phyloP scores from a whole-genome alignment of 2,888 invertebrate genomes.

The Drosophila sordidula region DNA sequence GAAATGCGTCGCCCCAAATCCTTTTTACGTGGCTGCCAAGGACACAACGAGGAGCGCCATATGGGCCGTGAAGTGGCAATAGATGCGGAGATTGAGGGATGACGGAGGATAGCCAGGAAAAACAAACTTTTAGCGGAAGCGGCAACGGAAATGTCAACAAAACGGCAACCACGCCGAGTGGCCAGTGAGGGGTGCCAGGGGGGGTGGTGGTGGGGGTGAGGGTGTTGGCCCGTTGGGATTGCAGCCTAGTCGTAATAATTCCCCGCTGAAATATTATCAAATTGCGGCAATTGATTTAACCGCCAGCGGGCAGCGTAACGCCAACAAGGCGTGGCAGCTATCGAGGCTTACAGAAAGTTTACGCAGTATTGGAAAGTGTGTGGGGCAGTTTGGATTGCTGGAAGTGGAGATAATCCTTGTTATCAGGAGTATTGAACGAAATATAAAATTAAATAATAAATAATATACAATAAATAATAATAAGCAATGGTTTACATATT shows the following conservation, averaged over 20 bases:
- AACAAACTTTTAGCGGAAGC: conserved; percentile 69
- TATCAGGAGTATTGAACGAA: background rate
- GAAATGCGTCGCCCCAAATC: conserved; percentile 76
- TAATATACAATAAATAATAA: too few relatives aligned
- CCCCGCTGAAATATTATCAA: conserved; percentile 83
- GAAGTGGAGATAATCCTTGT: background rate
- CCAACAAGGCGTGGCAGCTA: conserved; percentile 20
- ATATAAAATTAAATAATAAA: background rate
- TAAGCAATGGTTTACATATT: too few relatives aligned
- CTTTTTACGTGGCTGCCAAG: conserved; percentile 74
- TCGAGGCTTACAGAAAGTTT: conserved; percentile 8
- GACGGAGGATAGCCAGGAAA: conserved; percentile 38
- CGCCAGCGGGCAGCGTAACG: conserved; percentile 58
- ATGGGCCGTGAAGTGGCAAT: conserved; percentile 44
- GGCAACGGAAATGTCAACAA: conserved; percentile 77
- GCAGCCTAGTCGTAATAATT: conserved; percentile 71
- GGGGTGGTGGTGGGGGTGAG: background rate
- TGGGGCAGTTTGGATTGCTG: background rate
- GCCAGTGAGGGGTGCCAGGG: background rate
- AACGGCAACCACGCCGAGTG: conserved; percentile 51
- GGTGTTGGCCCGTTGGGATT: conserved; percentile 20
- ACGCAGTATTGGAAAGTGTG: background rate
- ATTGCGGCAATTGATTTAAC: conserved; percentile 81
- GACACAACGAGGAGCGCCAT: conserved; percentile 57
- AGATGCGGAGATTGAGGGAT: conserved; percentile 37